phyloP scores from a whole-genome alignment of 1,140 invertebrate genomes.

The Fopius arisanus region DNA sequence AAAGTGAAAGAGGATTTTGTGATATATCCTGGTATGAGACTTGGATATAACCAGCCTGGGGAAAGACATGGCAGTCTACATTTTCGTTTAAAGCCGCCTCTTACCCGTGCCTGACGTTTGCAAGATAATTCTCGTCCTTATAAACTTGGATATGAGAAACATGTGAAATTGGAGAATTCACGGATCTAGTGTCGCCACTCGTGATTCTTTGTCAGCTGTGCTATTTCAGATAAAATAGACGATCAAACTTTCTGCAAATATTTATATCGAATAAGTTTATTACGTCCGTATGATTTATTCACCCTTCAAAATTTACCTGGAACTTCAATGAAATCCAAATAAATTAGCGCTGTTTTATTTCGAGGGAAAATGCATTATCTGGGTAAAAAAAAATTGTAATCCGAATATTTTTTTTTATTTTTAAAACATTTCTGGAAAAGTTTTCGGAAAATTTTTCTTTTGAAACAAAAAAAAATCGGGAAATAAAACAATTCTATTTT shows the following conservation, averaged over 20 bases:
- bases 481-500: too few relatives aligned
- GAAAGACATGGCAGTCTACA: neutral
- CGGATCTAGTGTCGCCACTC: neutral
- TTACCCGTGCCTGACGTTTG: neutral
- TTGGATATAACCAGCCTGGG: neutral
- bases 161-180: neutral
- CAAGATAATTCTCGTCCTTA: neutral
- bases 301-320: too few relatives aligned
- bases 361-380: too few relatives aligned
- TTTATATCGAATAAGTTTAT: neutral
- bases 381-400: too few relatives aligned
- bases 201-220: neutral
- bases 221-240: neutral
- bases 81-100: neutral
- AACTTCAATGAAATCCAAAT: too few relatives aligned
- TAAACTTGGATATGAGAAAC: neutral
- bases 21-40: neutral
- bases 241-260: neutral
- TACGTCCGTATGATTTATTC: too few relatives aligned
- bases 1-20: neutral
- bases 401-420: too few relatives aligned
- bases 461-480: too few relatives aligned
- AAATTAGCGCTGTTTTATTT: too few relatives aligned
- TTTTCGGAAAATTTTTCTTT: too few relatives aligned
- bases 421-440: too few relatives aligned